These are phyloP conservation scores for Gobio gobio DNA, from an alignment of 2,113 vertebrate species.

Conservation along the genomic window DNA sequence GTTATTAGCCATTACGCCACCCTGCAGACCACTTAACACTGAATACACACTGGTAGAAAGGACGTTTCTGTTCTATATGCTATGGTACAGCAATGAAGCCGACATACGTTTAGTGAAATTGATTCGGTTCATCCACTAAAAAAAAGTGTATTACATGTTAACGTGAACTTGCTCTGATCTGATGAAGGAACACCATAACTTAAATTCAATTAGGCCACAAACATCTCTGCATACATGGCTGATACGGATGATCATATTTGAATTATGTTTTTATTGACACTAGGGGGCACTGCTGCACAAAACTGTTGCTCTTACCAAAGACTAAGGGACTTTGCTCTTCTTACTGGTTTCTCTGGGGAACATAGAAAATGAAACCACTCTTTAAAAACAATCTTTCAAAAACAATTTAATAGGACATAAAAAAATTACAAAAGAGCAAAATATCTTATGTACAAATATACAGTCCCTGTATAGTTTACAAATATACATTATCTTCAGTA, in stretches of 20 bases:
- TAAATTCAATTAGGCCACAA: background rate
- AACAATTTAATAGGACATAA: constrained; percentile 69
- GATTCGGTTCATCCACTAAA: background rate
- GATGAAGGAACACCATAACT: background rate
- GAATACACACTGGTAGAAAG: constrained; percentile 29
- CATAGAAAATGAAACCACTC: background rate
- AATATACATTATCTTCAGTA: constrained; percentile 64
- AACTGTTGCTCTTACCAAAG: background rate
- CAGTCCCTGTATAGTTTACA: constrained; percentile 73
- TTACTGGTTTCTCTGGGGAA: background rate
- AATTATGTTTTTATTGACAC: background rate
- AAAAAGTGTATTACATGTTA: background rate
- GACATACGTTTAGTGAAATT: background rate
- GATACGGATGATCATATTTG: background rate
- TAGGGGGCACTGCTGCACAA: constrained; percentile 7
- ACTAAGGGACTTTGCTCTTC: no score
- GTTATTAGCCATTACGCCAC: constrained; percentile 29
- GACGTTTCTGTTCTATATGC: background rate
- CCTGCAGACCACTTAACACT: constrained; percentile 33
- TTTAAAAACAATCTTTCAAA: constrained; percentile 21
- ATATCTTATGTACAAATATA: constrained; percentile 78
- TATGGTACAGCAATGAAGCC: background rate
- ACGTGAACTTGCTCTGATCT: background rate
- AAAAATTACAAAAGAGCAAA: constrained; percentile 68
- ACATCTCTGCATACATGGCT: background rate